These are phyloP conservation scores for Drosophila pseudoananassae DNA, from an alignment of 1,140 invertebrate species.

Conservation along the genomic window DNA sequence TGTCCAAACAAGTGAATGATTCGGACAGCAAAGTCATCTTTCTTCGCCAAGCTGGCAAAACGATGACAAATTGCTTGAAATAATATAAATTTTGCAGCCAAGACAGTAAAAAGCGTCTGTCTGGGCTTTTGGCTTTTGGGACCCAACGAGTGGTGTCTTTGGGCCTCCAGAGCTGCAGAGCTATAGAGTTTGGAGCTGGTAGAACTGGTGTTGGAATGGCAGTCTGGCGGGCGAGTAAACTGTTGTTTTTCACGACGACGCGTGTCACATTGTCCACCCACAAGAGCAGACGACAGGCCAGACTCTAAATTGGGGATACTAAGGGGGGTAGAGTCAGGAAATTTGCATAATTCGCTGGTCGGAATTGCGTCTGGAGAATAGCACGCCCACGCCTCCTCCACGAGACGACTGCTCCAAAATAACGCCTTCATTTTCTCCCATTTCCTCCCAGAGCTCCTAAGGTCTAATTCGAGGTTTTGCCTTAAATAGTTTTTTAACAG, in stretches of 20 bases:
- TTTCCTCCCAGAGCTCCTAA: slow-evolving; percentile 9
- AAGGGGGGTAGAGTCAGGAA: slow-evolving; percentile 18
- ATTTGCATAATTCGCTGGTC: slow-evolving; percentile 75
- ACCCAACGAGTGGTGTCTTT: slow-evolving; percentile 19
- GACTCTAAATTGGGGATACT: slow-evolving; percentile 17
- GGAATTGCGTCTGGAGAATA: slow-evolving; percentile 50
- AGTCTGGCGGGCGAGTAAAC: slow-evolving; percentile 74
- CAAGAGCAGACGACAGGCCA: slow-evolving; percentile 72
- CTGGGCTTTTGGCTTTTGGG: slow-evolving; percentile 25
- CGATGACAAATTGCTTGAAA: slow-evolving; percentile 81
- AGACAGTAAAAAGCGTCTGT: slow-evolving; percentile 78
- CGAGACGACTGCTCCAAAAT: slow-evolving; percentile 7
- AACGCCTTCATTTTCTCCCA: slow-evolving; percentile 23
- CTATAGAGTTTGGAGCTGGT: slow-evolving; percentile 2
- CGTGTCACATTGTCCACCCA: slow-evolving; percentile 81
- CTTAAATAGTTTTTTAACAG: too few relatives aligned
- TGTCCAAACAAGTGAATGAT: slow-evolving; percentile 36
- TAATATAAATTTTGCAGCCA: slow-evolving; percentile 81
- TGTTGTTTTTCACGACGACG: slow-evolving; percentile 82
- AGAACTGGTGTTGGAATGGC: slow-evolving; percentile 30
- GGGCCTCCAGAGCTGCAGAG: neutral
- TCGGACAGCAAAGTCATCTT: slow-evolving; percentile 63
- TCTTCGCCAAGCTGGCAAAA: slow-evolving; percentile 70
- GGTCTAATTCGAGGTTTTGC: neutral
- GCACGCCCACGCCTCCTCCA: slow-evolving; percentile 47